A percentile compares a stretch with the other conserved stretches of the same genome.
These are phyloP conservation scores for Escarpia spicata DNA, from an alignment of 2,888 invertebrate species.

Conservation along the genomic window DNA sequence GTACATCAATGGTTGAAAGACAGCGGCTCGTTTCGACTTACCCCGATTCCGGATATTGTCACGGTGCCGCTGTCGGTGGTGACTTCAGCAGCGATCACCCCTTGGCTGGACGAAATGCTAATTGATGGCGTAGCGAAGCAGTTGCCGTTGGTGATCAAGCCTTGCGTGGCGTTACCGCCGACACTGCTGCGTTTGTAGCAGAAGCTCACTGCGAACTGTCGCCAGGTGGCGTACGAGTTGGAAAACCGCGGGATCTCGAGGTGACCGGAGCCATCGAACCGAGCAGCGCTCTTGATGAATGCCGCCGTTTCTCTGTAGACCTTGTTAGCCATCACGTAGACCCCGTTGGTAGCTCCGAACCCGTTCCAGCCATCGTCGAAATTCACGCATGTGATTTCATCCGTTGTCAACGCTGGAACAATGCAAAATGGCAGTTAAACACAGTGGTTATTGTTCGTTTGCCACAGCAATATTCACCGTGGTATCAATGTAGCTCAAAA, in stretches of 20 bases:
- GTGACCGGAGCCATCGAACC: neutral
- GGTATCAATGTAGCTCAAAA: too few relatives aligned
- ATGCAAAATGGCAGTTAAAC: neutral
- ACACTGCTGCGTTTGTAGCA: constrained; percentile 18
- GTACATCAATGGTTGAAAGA: neutral
- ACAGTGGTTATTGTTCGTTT: neutral
- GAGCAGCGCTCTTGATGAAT: neutral
- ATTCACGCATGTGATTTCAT: neutral
- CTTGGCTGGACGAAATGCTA: neutral
- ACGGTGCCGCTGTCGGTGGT: neutral
- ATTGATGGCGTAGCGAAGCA: neutral
- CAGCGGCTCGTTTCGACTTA: neutral
- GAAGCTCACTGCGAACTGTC: constrained; percentile 9
- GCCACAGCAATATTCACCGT: too few relatives aligned
- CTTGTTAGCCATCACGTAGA: neutral
- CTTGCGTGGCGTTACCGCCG: neutral
- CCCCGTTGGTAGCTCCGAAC: neutral
- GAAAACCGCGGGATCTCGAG: constrained; percentile 24
- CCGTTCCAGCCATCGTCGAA: neutral
- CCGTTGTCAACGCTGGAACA: neutral
- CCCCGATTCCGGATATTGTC: neutral
- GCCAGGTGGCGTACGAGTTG: constrained; percentile 14
- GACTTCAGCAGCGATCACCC: neutral
- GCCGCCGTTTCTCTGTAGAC: neutral
- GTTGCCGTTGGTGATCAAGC: neutral